A percentile compares a stretch with the other conserved stretches of the same genome.
These are phyloP conservation scores for Lamproptera curius DNA, from an alignment of 2,888 invertebrate species.

Conservation along the genomic window DNA sequence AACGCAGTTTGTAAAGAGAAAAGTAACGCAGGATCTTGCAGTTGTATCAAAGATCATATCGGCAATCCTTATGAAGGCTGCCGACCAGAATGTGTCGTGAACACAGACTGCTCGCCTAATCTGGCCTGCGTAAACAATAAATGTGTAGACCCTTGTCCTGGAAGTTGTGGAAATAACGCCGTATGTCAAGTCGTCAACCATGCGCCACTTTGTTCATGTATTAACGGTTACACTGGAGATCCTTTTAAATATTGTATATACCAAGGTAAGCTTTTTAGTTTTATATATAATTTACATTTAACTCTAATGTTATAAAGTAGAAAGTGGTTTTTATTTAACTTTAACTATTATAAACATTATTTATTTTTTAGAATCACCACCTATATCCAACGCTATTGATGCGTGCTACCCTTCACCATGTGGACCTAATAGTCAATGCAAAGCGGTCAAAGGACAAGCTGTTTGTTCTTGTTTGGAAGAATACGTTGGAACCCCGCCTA, in stretches of 20 bases:
- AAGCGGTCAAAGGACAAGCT: slow-evolving; percentile 82
- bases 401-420: slow-evolving; percentile 86
- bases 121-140: slow-evolving; percentile 84
- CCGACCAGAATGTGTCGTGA: slow-evolving; percentile 85
- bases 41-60: slow-evolving; percentile 83
- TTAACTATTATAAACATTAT: slow-evolving; percentile 60
- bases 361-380: slow-evolving; percentile 65
- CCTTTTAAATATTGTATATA: slow-evolving; percentile 83
- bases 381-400: slow-evolving; percentile 72
- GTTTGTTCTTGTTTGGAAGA: slow-evolving; percentile 83
- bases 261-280: slow-evolving; percentile 48
- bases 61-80: slow-evolving; percentile 90
- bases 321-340: no score
- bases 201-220: slow-evolving; percentile 82
- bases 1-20: slow-evolving; percentile 82
- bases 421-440: slow-evolving; percentile 88
- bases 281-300: slow-evolving; percentile 1
- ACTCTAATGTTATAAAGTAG: no score
- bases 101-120: slow-evolving; percentile 84
- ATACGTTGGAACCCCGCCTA: slow-evolving; percentile 84
- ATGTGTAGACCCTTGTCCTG: slow-evolving; percentile 87
- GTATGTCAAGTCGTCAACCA: slow-evolving; percentile 86
- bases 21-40: slow-evolving; percentile 81
- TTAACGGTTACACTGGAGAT: slow-evolving; percentile 84
- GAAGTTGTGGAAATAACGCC: slow-evolving; percentile 86